Conservation (phyloP, 2,888 invertebrate species). For the Muschampia plurimacula region DNA sequence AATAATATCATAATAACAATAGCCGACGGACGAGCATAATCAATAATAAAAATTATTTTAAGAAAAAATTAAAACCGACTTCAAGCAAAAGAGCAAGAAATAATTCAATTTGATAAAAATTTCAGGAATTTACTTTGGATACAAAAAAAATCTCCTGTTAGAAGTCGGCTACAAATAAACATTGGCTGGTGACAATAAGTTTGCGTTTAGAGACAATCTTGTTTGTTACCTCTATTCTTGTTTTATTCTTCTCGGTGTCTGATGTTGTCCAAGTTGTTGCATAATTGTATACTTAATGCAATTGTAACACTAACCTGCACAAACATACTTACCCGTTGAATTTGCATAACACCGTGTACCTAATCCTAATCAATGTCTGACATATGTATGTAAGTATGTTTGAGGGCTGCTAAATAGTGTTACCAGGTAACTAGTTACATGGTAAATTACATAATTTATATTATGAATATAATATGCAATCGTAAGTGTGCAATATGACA, state of each 20-base stretch:
- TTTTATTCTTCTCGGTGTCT: conserved; percentile 11
- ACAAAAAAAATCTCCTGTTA: too few relatives aligned
- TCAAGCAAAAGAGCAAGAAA: too few relatives aligned
- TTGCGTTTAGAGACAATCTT: neutral
- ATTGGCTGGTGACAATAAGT: neutral
- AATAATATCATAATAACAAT: too few relatives aligned
- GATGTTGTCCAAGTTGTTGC: conserved; percentile 10
- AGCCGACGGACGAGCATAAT: too few relatives aligned
- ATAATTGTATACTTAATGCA: conserved; percentile 24
- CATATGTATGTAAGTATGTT: conserved; percentile 43
- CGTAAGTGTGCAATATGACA: too few relatives aligned
- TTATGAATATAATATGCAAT: too few relatives aligned
- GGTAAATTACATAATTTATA: too few relatives aligned
- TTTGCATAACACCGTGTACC: conserved; percentile 64
- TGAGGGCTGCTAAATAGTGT: conserved; percentile 19
- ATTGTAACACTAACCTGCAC: conserved; percentile 44
- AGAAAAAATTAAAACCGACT: too few relatives aligned
- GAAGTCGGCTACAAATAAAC: too few relatives aligned
- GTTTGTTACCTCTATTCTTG: conserved; percentile 8
- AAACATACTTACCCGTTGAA: conserved; percentile 54
- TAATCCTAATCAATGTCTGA: conserved; percentile 52
- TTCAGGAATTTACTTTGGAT: too few relatives aligned
- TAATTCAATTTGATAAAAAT: too few relatives aligned
- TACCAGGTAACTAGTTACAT: neutral
- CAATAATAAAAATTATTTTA: too few relatives aligned